Evolutionary conservation across 2,113 vertebrate genomes (phyloP).

Genomic region (Osmerus mordax): DNA sequence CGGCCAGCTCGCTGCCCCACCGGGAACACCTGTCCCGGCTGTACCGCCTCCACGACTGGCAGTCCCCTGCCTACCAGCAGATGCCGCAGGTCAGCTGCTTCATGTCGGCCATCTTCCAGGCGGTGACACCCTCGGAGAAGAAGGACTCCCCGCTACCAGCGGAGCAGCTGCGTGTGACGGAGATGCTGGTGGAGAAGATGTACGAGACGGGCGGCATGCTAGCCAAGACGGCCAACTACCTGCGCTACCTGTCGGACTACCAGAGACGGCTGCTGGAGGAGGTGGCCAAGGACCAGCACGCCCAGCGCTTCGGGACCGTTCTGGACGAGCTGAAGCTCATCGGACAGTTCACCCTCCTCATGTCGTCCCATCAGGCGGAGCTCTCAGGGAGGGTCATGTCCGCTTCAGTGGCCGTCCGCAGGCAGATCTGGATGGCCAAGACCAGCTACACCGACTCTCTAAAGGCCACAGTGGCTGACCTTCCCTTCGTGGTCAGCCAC

Average conservation of each 20-base stretch:
- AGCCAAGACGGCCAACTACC: conserved; percentile 47
- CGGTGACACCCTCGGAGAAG: conserved; percentile 32
- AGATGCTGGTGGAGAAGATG: conserved; percentile 40
- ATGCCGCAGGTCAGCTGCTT: conserved; percentile 49
- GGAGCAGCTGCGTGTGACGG: conserved; percentile 33
- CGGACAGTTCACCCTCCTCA: conserved; percentile 36
- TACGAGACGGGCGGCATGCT: conserved; percentile 50
- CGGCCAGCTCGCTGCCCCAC: conserved; percentile 37
- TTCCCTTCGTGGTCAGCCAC: conserved; percentile 41
- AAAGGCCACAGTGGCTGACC: conserved; percentile 45
- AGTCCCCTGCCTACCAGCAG: conserved; percentile 38
- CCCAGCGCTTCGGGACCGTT: conserved; percentile 21
- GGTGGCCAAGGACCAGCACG: conserved; percentile 26
- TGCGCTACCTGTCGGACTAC: conserved; percentile 49
- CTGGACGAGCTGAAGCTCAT: conserved; percentile 47
- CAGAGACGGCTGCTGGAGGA: conserved; percentile 39
- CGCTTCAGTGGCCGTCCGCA: conserved; percentile 41
- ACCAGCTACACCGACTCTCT: conserved; percentile 41
- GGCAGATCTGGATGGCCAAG: conserved; percentile 51
- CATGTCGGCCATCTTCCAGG: conserved; percentile 49
- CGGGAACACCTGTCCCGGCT: conserved; percentile 35
- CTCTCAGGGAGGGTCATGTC: conserved; percentile 51
- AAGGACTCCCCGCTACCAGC: conserved; percentile 5
- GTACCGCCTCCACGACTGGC: conserved; percentile 44
- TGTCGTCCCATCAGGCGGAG: conserved; percentile 53